Evolutionary conservation across 2,797 vertebrate species (phyloP).

Genomic region (Graptemys geographica): DNA sequence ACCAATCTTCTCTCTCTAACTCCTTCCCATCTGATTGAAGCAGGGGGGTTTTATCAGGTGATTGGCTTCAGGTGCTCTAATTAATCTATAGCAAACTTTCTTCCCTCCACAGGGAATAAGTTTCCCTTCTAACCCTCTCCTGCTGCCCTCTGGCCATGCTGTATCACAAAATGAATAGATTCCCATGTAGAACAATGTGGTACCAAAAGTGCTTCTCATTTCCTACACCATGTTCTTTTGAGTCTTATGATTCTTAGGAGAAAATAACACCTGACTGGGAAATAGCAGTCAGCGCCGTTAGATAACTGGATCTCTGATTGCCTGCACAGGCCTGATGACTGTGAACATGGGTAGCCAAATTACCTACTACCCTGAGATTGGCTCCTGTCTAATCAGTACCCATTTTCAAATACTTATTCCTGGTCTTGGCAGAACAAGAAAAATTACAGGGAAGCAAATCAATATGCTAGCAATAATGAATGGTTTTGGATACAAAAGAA

Average conservation of each 20-base stretch:
- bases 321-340: fast-evolving
- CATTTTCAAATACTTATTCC: background rate
- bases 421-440: background rate
- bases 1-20: too few species aligned
- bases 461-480: background rate
- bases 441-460: background rate
- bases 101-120: too few species aligned
- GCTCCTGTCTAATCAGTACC: fast-evolving
- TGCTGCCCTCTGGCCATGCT: too few species aligned
- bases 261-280: background rate
- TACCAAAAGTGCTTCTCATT: background rate
- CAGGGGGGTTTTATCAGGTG: too few species aligned
- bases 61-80: too few species aligned
- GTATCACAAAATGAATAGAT: background rate
- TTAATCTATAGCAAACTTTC: too few species aligned
- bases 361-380: background rate
- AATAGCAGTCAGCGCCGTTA: background rate
- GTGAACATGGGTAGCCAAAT: background rate
- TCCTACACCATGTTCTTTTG: fast-evolving
- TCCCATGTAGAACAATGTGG: background rate
- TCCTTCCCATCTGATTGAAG: too few species aligned
- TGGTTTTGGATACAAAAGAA: background rate
- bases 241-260: background rate
- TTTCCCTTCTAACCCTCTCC: too few species aligned
- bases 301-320: background rate